Evolutionary conservation across 1,140 invertebrate genomes (phyloP).

Genomic region (Xylocopa sonorina): DNA sequence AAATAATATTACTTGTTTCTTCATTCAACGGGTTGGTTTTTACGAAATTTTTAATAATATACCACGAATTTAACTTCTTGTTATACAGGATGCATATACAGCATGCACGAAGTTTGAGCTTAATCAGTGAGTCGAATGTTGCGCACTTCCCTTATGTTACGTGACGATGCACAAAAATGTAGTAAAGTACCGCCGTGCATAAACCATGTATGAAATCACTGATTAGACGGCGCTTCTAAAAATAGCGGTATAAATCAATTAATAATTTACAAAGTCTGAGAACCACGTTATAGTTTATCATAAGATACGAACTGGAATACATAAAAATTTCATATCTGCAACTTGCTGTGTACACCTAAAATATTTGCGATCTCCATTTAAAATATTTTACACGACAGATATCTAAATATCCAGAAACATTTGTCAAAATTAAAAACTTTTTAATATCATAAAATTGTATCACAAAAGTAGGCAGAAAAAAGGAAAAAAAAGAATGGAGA

Average conservation of each 20-base stretch:
- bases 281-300: too few relatives aligned
- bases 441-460: too few relatives aligned
- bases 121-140: slow-evolving; percentile 17
- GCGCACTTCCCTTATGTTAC: slow-evolving; percentile 19
- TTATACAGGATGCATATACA: slow-evolving; percentile 1
- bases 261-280: background rate
- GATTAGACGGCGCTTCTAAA: background rate
- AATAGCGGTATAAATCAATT: slow-evolving; percentile 1
- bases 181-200: background rate
- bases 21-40: too few relatives aligned
- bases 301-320: too few relatives aligned
- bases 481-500: background rate
- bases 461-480: background rate
- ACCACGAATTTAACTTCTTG: background rate
- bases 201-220: slow-evolving; percentile 1
- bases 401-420: too few relatives aligned
- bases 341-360: too few relatives aligned
- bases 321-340: too few relatives aligned
- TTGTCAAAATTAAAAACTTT: too few relatives aligned
- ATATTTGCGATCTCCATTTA: too few relatives aligned
- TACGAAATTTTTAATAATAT: slow-evolving; percentile 6
- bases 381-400: too few relatives aligned
- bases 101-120: background rate
- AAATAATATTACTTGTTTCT: too few relatives aligned
- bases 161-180: slow-evolving; percentile 25